Conservation (phyloP, 2,888 invertebrate genomes). For the Calliphora vomitoria region DNA sequence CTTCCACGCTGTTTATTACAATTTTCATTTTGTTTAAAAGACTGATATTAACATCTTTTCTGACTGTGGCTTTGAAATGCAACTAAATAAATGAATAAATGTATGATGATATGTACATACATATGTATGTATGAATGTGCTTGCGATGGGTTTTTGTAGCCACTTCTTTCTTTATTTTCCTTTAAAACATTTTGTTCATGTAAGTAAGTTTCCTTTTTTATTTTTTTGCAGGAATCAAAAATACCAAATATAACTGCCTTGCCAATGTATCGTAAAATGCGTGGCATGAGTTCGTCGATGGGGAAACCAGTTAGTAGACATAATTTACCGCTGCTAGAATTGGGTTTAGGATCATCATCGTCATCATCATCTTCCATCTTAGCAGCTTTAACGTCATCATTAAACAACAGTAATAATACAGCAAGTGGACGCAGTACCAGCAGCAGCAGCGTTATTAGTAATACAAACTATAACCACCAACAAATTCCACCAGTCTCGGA, state of each 20-base stretch:
- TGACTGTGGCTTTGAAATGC: constrained; percentile 40
- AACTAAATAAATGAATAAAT: constrained; percentile 64
- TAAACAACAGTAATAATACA: constrained; percentile 54
- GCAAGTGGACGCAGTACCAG: constrained; percentile 51
- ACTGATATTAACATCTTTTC: constrained; percentile 58
- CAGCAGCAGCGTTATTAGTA: constrained; percentile 64
- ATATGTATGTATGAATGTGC: neutral
- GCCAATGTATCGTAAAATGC: constrained; percentile 88
- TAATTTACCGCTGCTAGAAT: constrained; percentile 80
- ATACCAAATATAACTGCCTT: constrained; percentile 79
- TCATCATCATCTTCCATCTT: constrained; percentile 70
- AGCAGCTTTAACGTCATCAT: constrained; percentile 64
- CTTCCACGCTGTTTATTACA: constrained; percentile 72
- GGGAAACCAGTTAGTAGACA: constrained; percentile 84
- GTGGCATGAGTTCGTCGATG: constrained; percentile 84
- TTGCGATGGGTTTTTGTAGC: constrained; percentile 33
- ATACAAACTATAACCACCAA: constrained; percentile 75
- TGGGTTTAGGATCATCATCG: constrained; percentile 77
- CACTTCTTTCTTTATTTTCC: constrained; percentile 20
- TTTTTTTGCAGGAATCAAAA: constrained; percentile 74
- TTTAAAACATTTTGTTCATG: neutral
- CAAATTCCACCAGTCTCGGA: constrained; percentile 84
- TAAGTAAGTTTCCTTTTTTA: constrained; percentile 1
- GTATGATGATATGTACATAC: constrained; percentile 47
- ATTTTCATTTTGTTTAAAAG: constrained; percentile 63